Evolutionary conservation across 2,888 invertebrate genomes (phyloP), one percentile per base, ranked within the genome.

Genomic region (Pollenia labialis): DNA sequence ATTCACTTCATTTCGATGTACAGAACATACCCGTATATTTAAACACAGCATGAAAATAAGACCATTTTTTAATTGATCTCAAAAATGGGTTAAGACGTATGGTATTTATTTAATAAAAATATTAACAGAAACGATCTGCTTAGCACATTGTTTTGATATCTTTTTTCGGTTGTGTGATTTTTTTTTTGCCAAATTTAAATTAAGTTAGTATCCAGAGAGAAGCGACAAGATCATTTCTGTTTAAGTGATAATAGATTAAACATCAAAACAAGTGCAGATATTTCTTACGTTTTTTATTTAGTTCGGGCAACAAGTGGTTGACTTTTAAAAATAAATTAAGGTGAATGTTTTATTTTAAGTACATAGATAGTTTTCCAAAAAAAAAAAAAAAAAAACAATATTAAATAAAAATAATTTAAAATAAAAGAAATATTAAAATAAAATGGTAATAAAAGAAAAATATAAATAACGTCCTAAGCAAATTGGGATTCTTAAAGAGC

Each of bases 241-340:
- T 56, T 56, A 1, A 52, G 58, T 77, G 64, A 69, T 81, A 81
- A 81, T 58, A 62, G 77, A 87, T 81, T 84, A n/a, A 56, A 69
- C 68, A 81, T 74, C 81, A n/a, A 16, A 74, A 52, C 60, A 52
- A 23, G 32, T 18, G 32, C 6, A 42, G 11, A 69, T 2, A 8
- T 50, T 66, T 32, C 6, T 50, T 52, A 8, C n/a, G 2, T 32
- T 42, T 4, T 56, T 68, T 66, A 46, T 56, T 42, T 23, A 32
- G 3, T 54, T 18, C 16, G 18, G 11, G n/a, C 52, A 84, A 68
- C 60, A 81, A 71, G 56, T 81, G 64, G 42, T 48, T n/a, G 56
- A 40, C 42, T 71, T 50, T 11, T 42, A 54, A 11, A 60, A 42
- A 42, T 46, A 23, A 23, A 56, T 46, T 52, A 68, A 58, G 68